A percentile compares a stretch with the other conserved stretches of the same genome.
Evolutionary conservation across 2,113 vertebrate species (phyloP).

Genomic region (Chunga burmeisteri): DNA sequence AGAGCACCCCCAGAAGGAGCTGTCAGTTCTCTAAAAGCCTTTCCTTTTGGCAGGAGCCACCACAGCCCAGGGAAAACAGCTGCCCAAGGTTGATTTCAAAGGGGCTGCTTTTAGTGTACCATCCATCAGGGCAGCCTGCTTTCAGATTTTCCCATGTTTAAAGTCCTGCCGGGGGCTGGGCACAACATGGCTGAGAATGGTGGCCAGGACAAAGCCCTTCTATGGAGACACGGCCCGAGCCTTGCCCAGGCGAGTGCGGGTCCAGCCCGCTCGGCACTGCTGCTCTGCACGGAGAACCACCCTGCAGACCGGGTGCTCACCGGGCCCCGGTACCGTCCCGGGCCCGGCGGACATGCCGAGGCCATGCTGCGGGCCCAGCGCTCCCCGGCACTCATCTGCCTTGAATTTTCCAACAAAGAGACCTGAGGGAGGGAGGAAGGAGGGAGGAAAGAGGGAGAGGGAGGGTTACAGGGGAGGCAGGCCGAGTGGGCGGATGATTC

Average conservation of each 20-base stretch:
- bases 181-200: background rate
- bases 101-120: background rate
- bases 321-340: accelerated
- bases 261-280: background rate
- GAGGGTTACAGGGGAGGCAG: constrained; percentile 30
- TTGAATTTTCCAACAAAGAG: constrained; percentile 61
- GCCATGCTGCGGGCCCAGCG: background rate
- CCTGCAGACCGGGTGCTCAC: accelerated
- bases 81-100: background rate
- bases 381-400: constrained; percentile 9
- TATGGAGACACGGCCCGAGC: background rate
- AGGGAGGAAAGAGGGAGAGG: background rate
- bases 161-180: background rate
- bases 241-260: accelerated
- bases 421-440: constrained; percentile 29
- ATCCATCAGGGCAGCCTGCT: background rate
- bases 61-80: constrained; percentile 20
- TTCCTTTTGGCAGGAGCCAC: background rate
- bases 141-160: background rate
- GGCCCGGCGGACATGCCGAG: background rate
- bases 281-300: background rate
- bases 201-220: background rate
- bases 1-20: background rate
- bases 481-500: constrained; percentile 55
- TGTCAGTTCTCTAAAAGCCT: background rate